These are phyloP conservation scores for Esox lucius DNA, from an alignment of 2,797 vertebrate species.

Conservation along the genomic window DNA sequence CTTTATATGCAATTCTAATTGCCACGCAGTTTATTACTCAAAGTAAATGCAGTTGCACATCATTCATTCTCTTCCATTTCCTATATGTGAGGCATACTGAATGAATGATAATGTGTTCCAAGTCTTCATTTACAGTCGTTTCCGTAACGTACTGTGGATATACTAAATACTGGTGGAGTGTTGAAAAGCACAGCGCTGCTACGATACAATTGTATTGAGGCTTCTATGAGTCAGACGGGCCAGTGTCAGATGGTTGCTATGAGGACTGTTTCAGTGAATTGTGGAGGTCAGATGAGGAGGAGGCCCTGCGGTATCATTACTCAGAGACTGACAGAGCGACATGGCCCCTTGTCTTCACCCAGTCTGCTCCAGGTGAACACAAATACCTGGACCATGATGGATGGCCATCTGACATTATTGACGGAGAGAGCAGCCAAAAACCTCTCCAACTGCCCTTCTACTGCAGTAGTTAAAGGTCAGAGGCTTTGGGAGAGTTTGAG, in stretches of 20 bases:
- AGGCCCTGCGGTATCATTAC: slow-evolving; percentile 59
- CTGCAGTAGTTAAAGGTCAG: slow-evolving; percentile 39
- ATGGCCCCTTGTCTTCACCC: slow-evolving; percentile 78
- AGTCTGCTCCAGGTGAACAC: slow-evolving; percentile 80
- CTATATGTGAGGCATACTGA: background rate
- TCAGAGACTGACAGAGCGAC: slow-evolving; percentile 71
- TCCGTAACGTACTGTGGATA: background rate
- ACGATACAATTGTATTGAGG: background rate
- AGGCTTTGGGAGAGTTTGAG: slow-evolving; percentile 49
- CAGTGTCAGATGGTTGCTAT: background rate
- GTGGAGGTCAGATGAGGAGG: slow-evolving; percentile 19
- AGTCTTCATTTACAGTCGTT: background rate
- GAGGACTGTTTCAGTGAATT: background rate
- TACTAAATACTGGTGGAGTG: background rate
- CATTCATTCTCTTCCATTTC: background rate
- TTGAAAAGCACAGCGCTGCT: background rate
- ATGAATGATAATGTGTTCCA: background rate
- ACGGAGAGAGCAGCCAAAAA: slow-evolving; percentile 62
- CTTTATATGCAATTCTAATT: background rate
- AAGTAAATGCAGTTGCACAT: too few species aligned
- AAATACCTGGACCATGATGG: slow-evolving; percentile 75
- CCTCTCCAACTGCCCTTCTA: background rate
- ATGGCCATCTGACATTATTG: slow-evolving; percentile 80
- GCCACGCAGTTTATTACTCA: background rate
- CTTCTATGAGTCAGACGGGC: background rate